Evolutionary conservation across 2,797 vertebrate genomes (phyloP), one percentile per base, ranked within the genome.

Genomic region (Jordanella pulchra): DNA sequence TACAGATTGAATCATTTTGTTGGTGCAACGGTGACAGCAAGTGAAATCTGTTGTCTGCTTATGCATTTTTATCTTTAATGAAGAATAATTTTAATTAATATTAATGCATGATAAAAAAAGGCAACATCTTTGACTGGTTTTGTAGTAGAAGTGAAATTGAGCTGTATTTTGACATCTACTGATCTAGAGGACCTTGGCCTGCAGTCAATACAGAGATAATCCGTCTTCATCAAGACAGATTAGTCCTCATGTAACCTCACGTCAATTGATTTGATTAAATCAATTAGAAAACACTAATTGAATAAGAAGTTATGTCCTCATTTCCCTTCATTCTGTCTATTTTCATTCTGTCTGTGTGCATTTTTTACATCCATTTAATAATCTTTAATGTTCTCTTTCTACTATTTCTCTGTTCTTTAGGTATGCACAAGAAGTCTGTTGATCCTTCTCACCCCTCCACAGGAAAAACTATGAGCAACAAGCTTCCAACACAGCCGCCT

Each of bases 371-470:
- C 47, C 17, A 13, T 48, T 28, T 48, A 70, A 60, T 28, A 39
- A 39, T 76, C 50, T 76, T 39, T 15, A 76, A 63, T 69, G 42
- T 44, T 17, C 12, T 70, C 4, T 42, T 21, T 21, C 14, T 32
- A 35, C 13, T 11, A 44, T 58, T 15, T 54, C 13, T 54, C 44
- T 56, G 5, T 23, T 39, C 3, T 95, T 84, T 94, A 99, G 98
- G 98, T 87, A 99, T 99, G 98, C 98, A 99, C 96, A 99, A 99
- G 96, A 99, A 99, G 89, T 98, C 97, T 69, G 91, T 96, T 89
- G 97, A 99, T 90, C 95, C 95, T 42, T 85, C 95, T 3, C 95
- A 95, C 81, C 92, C 92, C 10, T 90, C 96, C 83, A 94, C 94
- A n/a, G 95, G 93, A 75, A 97, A 95, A 92, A 93, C 95, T 89